Evolutionary conservation across 2,797 vertebrate species (phyloP).

Genomic region (Gallinago solitaria): DNA sequence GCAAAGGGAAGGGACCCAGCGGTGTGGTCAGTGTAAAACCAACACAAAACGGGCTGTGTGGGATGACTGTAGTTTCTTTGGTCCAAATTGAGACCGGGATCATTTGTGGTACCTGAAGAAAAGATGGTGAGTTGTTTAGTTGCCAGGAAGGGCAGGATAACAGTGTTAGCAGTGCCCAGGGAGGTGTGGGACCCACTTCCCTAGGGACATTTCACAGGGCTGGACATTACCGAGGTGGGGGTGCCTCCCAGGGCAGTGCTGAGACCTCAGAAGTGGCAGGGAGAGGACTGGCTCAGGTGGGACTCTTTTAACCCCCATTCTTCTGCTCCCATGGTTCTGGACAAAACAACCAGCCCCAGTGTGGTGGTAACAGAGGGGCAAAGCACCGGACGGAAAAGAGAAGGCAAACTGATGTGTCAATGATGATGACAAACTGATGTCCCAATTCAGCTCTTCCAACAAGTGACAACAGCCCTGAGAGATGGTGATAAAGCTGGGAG

Average conservation of each 20-base stretch:
- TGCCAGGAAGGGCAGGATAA: not conserved
- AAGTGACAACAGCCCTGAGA: not conserved
- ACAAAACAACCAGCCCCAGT: not conserved
- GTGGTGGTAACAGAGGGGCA: rapidly evolving
- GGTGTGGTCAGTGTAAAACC: not conserved
- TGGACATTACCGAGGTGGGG: not conserved
- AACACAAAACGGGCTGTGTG: not conserved
- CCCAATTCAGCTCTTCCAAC: not conserved
- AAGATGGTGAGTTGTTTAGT: not conserved
- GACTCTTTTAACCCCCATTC: not conserved
- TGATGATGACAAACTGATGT: no score
- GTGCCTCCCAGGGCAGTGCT: not conserved
- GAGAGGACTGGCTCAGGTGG: not conserved
- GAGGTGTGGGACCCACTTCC: not conserved
- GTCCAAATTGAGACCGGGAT: not conserved
- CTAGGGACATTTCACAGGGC: not conserved
- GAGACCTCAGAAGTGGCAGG: not conserved
- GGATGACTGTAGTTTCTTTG: not conserved
- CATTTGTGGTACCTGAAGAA: not conserved
- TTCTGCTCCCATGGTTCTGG: not conserved
- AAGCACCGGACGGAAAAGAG: not conserved
- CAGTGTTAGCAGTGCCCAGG: not conserved
- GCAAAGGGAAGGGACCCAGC: not conserved
- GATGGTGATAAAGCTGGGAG: not conserved
- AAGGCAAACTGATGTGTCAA: not conserved